Conservation (phyloP, 2,797 vertebrate species). For the Pipistrellus nathusii region DNA sequence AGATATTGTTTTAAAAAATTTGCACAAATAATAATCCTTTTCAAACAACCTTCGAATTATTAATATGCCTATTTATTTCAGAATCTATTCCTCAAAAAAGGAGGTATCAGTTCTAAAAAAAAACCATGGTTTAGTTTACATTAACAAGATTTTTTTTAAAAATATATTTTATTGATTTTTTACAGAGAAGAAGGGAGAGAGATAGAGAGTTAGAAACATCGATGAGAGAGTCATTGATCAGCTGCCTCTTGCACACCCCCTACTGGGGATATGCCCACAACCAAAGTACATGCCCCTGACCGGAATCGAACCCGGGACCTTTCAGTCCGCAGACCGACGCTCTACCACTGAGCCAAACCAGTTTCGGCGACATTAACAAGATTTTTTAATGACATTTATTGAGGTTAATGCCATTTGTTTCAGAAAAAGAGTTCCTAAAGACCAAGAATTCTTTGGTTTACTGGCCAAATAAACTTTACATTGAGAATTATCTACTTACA, state of each 20-base stretch:
- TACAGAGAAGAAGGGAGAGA: too few relatives aligned
- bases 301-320: too few relatives aligned
- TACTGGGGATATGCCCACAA: too few relatives aligned
- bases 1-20: neutral
- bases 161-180: too few relatives aligned
- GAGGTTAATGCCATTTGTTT: neutral
- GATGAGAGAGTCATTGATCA: too few relatives aligned
- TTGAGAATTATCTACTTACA: slow-evolving; percentile 10
- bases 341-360: too few relatives aligned
- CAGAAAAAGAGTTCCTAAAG: slow-evolving; percentile 27
- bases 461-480: slow-evolving; percentile 41
- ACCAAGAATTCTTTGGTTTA: slow-evolving; percentile 38
- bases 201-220: too few relatives aligned
- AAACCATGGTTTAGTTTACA: neutral
- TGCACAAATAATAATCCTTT: neutral
- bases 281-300: too few relatives aligned
- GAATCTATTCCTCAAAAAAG: slow-evolving; percentile 37
- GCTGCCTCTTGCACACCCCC: too few relatives aligned
- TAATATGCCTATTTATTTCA: slow-evolving; percentile 55
- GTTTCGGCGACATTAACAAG: slow-evolving; percentile 18
- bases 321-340: too few relatives aligned
- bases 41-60: slow-evolving; percentile 19
- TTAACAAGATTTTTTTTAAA: neutral
- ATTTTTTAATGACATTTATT: slow-evolving; percentile 31
- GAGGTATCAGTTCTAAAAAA: neutral